These are phyloP conservation scores for Sebastes melanostomus DNA, from an alignment of 2,797 vertebrate species.

Conservation along the genomic window DNA sequence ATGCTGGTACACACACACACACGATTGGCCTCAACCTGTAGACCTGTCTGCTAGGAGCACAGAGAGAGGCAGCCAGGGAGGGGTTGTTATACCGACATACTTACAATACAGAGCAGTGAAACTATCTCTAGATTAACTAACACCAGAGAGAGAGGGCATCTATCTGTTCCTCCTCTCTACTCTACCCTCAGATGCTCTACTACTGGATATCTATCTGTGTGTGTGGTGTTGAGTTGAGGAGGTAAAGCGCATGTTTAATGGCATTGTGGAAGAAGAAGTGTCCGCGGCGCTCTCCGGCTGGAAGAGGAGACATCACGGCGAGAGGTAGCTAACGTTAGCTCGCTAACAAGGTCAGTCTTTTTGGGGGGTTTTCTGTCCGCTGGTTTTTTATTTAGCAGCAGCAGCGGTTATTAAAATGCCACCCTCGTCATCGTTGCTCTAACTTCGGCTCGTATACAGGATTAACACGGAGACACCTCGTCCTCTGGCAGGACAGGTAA, in stretches of 20 bases:
- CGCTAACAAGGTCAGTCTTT: conserved; percentile 80
- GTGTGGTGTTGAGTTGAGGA: background rate
- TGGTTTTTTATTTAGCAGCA: background rate
- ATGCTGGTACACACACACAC: conserved; percentile 16
- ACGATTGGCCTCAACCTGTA: conserved; percentile 72
- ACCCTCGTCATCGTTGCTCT: background rate
- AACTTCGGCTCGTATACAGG: background rate
- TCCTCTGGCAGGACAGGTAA: conserved; percentile 26
- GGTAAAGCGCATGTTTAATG: conserved; percentile 62
- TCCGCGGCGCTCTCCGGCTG: conserved; percentile 54
- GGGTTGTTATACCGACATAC: conserved; percentile 52
- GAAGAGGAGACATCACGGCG: conserved; percentile 67
- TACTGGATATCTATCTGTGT: background rate
- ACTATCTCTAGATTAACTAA: conserved; percentile 31
- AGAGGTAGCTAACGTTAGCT: conserved; percentile 77
- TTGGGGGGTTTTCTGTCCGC: conserved; percentile 19
- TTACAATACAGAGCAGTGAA: conserved; percentile 35
- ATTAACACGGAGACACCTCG: background rate
- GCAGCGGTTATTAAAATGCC: background rate
- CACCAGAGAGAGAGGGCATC: background rate
- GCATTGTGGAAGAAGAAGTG: conserved; percentile 53
- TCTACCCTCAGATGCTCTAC: background rate
- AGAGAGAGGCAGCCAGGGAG: conserved; percentile 60
- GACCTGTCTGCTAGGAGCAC: conserved; percentile 66
- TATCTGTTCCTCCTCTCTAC: background rate